Evolutionary conservation across 2,113 vertebrate genomes (phyloP), one percentile per base, ranked within the genome.

Genomic region (Recurvirostra avosetta): DNA sequence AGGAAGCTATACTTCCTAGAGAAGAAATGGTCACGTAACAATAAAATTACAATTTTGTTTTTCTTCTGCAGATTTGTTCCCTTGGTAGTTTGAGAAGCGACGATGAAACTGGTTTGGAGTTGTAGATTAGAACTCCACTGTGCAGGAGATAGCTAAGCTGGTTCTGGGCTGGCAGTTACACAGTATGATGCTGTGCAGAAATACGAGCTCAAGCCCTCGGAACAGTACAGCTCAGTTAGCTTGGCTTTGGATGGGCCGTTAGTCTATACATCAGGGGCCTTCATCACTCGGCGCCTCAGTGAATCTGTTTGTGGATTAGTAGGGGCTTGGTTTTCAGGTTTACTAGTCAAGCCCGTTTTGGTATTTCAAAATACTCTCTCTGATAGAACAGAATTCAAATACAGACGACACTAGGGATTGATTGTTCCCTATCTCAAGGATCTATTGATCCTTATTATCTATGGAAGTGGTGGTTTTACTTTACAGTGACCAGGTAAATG

Each of bases 171-270:
- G 12, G 77, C 49, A 56, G 23, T 8, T n/a, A 2, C 0, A 7
- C 32, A 7, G 1, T 6, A 7, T 1, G 22, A 20, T 19, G 52
- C 59, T 8, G 18, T 58, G 62, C 68, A 36, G 78, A 13, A 45
- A 15, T 6, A 19, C 0, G 3, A 12, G 23, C 17, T 45, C 27
- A 11, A 38, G 84, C 32, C 65, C 47, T 22, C 6, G 8, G 68
- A 27, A 6, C 4, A 5, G 73, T 5, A 7, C 8, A 3, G 73
- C 16, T 55, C 45, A 2, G 8, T 19, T 21, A 22, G 36, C 65
- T 62, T 2, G 0, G 70, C 52, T 43, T 26, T 34, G 47, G 50
- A 11, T 1, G 5, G 22, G 16, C 34, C 0, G 1, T 41, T 22
- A 29, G n/a, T 27, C 15, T 5, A 0, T 3, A 3, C 13, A 4